phyloP scores from a whole-genome alignment of 2,113 vertebrate species.

The Entelurus aequoreus region DNA sequence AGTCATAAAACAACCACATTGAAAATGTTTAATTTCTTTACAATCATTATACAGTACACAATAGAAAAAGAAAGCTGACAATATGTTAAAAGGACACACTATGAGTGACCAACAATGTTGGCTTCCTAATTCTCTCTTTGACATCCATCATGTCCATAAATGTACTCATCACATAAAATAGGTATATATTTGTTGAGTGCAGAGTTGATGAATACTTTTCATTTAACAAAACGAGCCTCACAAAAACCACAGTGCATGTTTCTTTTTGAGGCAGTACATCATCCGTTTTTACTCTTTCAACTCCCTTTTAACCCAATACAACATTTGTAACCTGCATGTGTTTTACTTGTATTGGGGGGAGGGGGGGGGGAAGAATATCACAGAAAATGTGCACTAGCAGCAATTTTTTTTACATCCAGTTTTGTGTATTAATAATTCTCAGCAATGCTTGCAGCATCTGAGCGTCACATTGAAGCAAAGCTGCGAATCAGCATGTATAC shows the following conservation, averaged over 20 bases:
- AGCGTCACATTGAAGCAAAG: conserved; percentile 18
- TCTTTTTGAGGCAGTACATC: conserved; percentile 12
- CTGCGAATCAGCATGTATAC: conserved; percentile 12
- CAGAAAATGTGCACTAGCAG: conserved; percentile 12
- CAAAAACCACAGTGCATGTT: conserved; percentile 39
- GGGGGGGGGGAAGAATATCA: conserved; percentile 7
- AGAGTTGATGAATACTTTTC: no score
- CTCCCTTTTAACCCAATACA: background rate
- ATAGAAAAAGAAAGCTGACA: conserved; percentile 48
- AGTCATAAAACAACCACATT: conserved; percentile 12
- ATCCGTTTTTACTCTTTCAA: conserved; percentile 12
- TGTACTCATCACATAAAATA: conserved; percentile 46
- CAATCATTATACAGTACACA: conserved; percentile 71
- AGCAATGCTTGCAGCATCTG: conserved; percentile 4
- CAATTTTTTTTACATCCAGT: conserved; percentile 13
- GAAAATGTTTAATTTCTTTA: conserved; percentile 77
- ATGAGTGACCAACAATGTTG: conserved; percentile 33
- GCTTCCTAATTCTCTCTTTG: conserved; percentile 26
- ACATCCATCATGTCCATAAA: conserved; percentile 24
- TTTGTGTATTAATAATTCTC: conserved; percentile 8
- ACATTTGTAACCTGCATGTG: background rate
- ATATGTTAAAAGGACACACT: conserved; percentile 55
- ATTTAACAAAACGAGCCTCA: conserved; percentile 21
- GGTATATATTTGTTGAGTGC: conserved; percentile 12
- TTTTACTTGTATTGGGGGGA: background rate